Evolutionary conservation across 2,888 invertebrate species (phyloP), one percentile per base, ranked within the genome.

Genomic region (Steinernema scapterisci): DNA sequence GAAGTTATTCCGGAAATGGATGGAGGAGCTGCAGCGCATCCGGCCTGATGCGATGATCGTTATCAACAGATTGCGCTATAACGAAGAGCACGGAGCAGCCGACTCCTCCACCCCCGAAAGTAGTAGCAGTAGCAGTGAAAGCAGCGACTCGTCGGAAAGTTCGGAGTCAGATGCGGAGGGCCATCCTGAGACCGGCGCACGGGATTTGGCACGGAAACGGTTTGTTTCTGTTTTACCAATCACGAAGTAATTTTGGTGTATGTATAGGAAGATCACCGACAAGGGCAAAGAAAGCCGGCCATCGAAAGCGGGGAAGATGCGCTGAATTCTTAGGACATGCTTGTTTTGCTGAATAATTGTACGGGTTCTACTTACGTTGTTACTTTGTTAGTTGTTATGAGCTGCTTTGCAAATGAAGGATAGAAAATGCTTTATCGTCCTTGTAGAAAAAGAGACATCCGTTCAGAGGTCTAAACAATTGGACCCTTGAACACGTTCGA

Each of bases 1-100:
- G 3, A 97, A 97, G 89, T 90, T 99, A 45, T 95, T 97, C 5
- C 92, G 92, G 78, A 96, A 95, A 88, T 97, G 96, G 95, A 54
- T 78, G n/a, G 54, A 79, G 1, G 13, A 38, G 16, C 70, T 78
- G 25, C 46, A 63, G 43, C 19, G 23, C 11, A 11, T 76, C 11
- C 77, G 78, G 9, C 78, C 78, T 13, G 78, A 78, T 16, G 70
- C 79, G 1, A 27, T 79, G 16, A 1, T n/a, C 19, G 51, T 75
- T 9, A 75, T 75, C 9, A 51, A 63, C 9, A 3, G 38, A 3
- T 9, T 38, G 31, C 51, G 31, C 1, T 75, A 52, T 43, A 75
- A 75, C 16, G 3, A 38, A n/a, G 6, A 74, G 45, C 1, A 21
- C 5, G 54, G 23, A 6, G 51, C 9, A 51, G 19, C 11, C 9